phyloP scores from a whole-genome alignment of 2,113 vertebrate species.

The Crotalus horridus region DNA sequence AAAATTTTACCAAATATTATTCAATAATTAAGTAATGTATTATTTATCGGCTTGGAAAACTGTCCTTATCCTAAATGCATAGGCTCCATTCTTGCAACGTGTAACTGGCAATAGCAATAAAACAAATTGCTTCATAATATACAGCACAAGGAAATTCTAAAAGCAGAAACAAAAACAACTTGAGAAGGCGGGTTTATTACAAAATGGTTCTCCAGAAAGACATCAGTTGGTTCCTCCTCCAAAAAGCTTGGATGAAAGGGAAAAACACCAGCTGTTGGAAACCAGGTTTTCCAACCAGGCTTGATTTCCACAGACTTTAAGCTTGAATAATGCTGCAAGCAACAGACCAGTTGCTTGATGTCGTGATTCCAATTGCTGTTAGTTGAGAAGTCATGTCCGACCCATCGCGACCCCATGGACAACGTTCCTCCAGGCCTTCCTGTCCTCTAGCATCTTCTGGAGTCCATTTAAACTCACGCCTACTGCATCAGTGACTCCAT shows the following conservation, averaged over 20 bases:
- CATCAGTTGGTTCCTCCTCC: neutral
- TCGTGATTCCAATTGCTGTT: too few relatives aligned
- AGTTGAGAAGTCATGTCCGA: too few relatives aligned
- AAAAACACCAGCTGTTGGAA: neutral
- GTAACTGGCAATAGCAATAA: slow-evolving; percentile 22
- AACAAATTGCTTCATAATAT: slow-evolving; percentile 2
- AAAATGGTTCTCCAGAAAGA: neutral
- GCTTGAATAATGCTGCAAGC: neutral
- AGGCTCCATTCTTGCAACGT: slow-evolving; percentile 44
- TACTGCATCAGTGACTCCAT: too few relatives aligned
- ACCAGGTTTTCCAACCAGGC: neutral
- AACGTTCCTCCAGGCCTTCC: too few relatives aligned
- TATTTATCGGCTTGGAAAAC: slow-evolving; percentile 63
- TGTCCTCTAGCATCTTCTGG: too few relatives aligned
- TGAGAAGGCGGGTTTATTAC: neutral
- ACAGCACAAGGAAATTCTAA: slow-evolving; percentile 33
- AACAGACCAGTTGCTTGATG: neutral
- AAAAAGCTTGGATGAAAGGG: too few relatives aligned
- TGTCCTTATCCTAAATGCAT: slow-evolving; percentile 37
- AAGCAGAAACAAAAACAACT: neutral
- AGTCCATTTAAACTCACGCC: too few relatives aligned
- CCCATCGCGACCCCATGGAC: too few relatives aligned
- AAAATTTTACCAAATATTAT: slow-evolving; percentile 70
- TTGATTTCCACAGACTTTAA: neutral
- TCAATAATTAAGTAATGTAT: slow-evolving; percentile 72